phyloP scores from a whole-genome alignment of 2,113 vertebrate species.

The Albula glossodonta region DNA sequence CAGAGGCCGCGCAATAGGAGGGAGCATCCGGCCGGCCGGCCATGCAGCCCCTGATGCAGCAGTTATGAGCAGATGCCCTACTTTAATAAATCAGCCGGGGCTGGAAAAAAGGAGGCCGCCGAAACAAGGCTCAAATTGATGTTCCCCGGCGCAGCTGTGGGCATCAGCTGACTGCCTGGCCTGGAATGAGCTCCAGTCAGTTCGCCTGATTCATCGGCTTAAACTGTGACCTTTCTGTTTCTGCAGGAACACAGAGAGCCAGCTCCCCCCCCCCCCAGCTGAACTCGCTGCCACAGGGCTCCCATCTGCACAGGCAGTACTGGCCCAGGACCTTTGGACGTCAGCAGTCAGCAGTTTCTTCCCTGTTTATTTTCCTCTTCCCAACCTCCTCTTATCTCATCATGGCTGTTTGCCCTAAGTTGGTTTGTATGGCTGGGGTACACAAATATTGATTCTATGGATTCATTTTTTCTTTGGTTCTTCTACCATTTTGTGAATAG shows the following conservation, averaged over 20 bases:
- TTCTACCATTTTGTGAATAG: neutral
- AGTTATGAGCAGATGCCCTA: constrained; percentile 80
- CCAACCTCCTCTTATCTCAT: constrained; percentile 40
- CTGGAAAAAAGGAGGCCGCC: constrained; percentile 50
- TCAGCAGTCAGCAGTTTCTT: constrained; percentile 20
- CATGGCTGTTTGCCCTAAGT: neutral
- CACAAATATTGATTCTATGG: constrained; percentile 3
- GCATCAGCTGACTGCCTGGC: constrained; percentile 76
- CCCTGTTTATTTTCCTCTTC: constrained; percentile 13
- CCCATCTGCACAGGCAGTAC: constrained; percentile 8
- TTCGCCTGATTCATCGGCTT: constrained; percentile 71
- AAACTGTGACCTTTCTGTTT: constrained; percentile 75
- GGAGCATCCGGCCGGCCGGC: constrained; percentile 66
- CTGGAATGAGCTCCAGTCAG: constrained; percentile 62
- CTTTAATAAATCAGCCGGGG: constrained; percentile 71
- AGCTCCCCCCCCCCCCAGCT: constrained; percentile 6
- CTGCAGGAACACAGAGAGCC: constrained; percentile 57
- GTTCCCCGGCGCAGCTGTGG: constrained; percentile 73
- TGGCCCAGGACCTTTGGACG: neutral
- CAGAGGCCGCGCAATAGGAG: constrained; percentile 62
- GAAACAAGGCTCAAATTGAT: constrained; percentile 75
- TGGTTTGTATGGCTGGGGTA: neutral
- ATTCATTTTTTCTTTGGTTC: neutral
- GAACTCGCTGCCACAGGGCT: constrained; percentile 27
- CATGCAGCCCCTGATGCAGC: constrained; percentile 71